Evolutionary conservation across 2,113 vertebrate species (phyloP).

Genomic region (Neolamprologus toae): DNA sequence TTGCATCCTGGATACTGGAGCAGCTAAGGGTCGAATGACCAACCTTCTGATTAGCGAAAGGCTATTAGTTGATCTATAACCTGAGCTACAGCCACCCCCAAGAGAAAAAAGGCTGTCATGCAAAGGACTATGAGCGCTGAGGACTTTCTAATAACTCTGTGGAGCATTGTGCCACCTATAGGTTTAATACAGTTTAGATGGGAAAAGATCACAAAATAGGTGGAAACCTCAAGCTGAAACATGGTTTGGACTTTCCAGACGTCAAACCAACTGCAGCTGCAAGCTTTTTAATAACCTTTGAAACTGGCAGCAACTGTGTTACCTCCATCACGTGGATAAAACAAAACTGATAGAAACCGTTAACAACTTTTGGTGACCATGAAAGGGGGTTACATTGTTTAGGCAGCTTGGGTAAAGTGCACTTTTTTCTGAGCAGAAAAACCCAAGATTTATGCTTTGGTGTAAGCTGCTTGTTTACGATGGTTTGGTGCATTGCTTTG

Average conservation of each 20-base stretch:
- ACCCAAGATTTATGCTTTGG: background rate
- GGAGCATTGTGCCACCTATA: background rate
- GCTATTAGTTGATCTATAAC: background rate
- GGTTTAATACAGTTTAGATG: background rate
- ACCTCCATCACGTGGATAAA: background rate
- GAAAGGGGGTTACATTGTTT: background rate
- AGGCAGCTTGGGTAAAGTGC: background rate
- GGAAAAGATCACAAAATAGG: background rate
- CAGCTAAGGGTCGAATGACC: background rate
- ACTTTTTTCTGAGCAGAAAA: background rate
- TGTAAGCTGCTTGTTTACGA: background rate
- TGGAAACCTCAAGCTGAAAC: background rate
- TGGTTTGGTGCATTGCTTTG: background rate
- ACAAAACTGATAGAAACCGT: background rate
- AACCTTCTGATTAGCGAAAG: background rate
- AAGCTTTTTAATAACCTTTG: background rate
- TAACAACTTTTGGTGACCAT: background rate
- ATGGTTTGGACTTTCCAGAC: background rate
- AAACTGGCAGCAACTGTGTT: background rate
- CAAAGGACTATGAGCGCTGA: background rate
- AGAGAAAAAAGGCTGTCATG: background rate
- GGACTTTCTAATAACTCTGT: background rate
- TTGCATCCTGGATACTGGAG: background rate
- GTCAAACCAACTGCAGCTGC: background rate
- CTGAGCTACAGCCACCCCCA: background rate